Conservation (phyloP, 2,797 vertebrate species). For the Ctenopoma kingsleyae region DNA sequence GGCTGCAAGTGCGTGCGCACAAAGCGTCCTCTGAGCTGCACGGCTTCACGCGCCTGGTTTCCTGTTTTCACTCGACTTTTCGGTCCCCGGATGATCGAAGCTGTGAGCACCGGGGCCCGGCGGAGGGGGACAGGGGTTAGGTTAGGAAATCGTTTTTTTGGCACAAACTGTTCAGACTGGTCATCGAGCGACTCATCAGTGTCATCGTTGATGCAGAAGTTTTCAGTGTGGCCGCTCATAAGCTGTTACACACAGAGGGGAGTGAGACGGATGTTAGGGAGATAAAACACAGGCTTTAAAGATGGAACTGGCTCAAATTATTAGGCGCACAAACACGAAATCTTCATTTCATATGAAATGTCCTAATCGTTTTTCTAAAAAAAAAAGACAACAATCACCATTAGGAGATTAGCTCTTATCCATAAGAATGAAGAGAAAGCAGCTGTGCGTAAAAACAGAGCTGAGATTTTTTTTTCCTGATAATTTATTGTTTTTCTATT, state of each 20-base stretch:
- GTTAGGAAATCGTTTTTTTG: too few species aligned
- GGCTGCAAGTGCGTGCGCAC: slow-evolving; percentile 5
- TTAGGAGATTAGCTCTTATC: not conserved
- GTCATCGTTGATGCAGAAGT: slow-evolving; percentile 7
- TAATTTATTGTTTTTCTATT: slow-evolving; percentile 36
- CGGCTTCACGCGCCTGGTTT: slow-evolving; percentile 25
- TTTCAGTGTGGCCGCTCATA: not conserved
- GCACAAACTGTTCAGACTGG: slow-evolving; percentile 7
- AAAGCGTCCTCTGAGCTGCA: slow-evolving; percentile 3
- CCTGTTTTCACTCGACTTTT: slow-evolving; percentile 40
- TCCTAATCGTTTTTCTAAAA: not conserved
- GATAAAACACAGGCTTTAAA: slow-evolving; percentile 27
- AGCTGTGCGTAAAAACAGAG: not conserved
- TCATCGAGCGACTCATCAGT: slow-evolving; percentile 28
- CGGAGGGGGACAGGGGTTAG: not conserved
- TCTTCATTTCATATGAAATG: not conserved
- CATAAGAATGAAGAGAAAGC: not conserved
- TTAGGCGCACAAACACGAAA: not conserved
- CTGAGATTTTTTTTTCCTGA: not conserved
- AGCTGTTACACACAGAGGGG: not conserved
- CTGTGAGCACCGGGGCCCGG: not conserved
- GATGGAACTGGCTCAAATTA: slow-evolving; percentile 21
- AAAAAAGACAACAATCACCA: not conserved
- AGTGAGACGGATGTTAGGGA: slow-evolving; percentile 3
- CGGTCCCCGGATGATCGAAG: slow-evolving; percentile 16